phyloP scores from a whole-genome alignment of 2,797 vertebrate genomes.

The Gobio occitaniae region DNA sequence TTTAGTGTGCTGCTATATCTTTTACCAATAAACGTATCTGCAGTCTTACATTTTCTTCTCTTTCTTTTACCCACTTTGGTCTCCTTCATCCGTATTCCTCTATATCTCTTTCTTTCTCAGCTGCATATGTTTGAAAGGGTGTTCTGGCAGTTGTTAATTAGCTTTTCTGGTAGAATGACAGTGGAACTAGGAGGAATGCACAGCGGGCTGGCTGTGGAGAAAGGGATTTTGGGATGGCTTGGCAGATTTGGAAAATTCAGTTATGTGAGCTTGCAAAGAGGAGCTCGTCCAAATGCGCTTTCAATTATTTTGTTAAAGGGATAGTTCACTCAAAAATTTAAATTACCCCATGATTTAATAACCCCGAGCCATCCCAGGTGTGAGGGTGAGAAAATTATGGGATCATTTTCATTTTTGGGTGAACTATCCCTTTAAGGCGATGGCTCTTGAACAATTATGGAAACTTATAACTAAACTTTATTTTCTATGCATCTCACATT shows the following conservation, averaged over 20 bases:
- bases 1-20: constrained; percentile 11
- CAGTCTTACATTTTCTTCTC: background rate
- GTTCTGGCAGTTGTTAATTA: constrained; percentile 66
- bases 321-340: no score
- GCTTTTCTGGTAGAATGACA: constrained; percentile 61
- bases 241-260: constrained; percentile 67
- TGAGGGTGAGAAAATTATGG: no score
- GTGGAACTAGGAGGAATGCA: constrained; percentile 43
- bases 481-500: no score
- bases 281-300: constrained; percentile 66
- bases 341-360: no score
- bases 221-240: constrained; percentile 22
- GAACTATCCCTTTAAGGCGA: no score
- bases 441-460: no score
- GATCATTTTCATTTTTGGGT: no score
- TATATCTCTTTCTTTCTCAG: constrained; percentile 39
- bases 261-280: constrained; percentile 65
- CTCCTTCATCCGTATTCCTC: constrained; percentile 37
- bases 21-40: constrained; percentile 4
- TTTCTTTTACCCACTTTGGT: background rate
- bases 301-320: background rate
- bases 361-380: no score
- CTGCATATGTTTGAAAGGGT: constrained; percentile 63
- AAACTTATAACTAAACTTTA: no score
- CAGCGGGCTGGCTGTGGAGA: constrained; percentile 58